Conservation (phyloP, 1,140 invertebrate genomes). For the Drosophila suzukii region DNA sequence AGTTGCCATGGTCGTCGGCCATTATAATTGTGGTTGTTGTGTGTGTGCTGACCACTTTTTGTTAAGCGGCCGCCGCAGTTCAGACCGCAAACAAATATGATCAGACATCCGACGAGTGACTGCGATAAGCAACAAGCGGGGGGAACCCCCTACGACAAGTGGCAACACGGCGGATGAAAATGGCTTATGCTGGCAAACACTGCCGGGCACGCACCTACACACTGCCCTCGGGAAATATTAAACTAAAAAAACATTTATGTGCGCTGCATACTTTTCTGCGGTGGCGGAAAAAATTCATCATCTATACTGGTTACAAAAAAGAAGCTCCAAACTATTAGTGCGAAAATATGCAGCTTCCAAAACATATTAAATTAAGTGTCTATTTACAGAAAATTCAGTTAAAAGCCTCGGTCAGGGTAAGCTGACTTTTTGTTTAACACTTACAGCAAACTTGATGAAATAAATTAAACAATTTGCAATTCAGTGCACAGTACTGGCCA, state of each 20-base stretch:
- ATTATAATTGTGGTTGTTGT: slow-evolving; percentile 69
- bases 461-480: neutral
- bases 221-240: slow-evolving; percentile 36
- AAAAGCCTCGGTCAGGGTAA: neutral
- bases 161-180: slow-evolving; percentile 68
- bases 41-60: slow-evolving; percentile 52
- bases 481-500: too few species aligned
- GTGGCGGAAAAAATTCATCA: slow-evolving; percentile 42
- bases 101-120: slow-evolving; percentile 73
- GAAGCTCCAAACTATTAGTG: neutral
- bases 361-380: slow-evolving; percentile 18
- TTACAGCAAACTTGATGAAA: neutral
- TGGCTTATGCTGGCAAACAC: slow-evolving; percentile 51
- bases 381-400: slow-evolving; percentile 4
- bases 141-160: slow-evolving; percentile 14
- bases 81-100: slow-evolving; percentile 79
- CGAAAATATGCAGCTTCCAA: slow-evolving; percentile 10
- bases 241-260: slow-evolving; percentile 31
- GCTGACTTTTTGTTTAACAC: neutral
- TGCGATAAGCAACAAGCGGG: slow-evolving; percentile 48
- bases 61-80: slow-evolving; percentile 60
- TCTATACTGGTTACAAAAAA: slow-evolving; percentile 12
- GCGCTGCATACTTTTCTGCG: slow-evolving; percentile 62
- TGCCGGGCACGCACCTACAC: neutral
- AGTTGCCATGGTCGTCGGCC: slow-evolving; percentile 46